Percentiles rank a stretch among this genome's conserved stretches.
These are phyloP conservation scores for Pogonus chalceus DNA, from an alignment of 1,140 invertebrate species.

Conservation along the genomic window DNA sequence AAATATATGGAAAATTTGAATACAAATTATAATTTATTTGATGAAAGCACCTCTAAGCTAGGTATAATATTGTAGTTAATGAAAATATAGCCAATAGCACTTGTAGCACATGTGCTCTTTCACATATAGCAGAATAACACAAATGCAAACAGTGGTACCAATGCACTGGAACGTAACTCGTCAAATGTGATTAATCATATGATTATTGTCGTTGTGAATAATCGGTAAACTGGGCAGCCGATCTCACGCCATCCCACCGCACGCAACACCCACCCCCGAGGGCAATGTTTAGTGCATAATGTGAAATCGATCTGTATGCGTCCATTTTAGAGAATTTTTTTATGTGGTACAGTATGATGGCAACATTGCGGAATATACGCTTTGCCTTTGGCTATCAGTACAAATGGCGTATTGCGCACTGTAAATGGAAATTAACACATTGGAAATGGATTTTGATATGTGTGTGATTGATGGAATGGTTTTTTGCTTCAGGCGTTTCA, in stretches of 20 bases:
- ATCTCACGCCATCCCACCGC: too few species aligned
- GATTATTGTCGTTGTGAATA: slow-evolving; percentile 3
- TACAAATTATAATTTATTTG: too few species aligned
- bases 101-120: too few species aligned
- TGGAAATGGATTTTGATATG: background rate
- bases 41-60: too few species aligned
- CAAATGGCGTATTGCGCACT: background rate
- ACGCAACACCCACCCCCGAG: background rate
- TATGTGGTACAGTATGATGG: too few species aligned
- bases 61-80: too few species aligned
- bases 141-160: background rate
- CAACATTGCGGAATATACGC: too few species aligned
- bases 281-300: background rate
- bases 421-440: background rate
- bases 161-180: background rate
- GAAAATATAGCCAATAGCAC: too few species aligned
- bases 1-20: too few species aligned
- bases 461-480: background rate
- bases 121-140: too few species aligned
- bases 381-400: background rate
- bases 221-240: background rate
- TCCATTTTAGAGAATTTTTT: too few species aligned
- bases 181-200: slow-evolving; percentile 3
- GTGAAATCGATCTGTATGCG: background rate
- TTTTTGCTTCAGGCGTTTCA: too few species aligned